Base-by-base conservation (phyloP, 2,888 invertebrate genomes). In the Andrena bicolor region DNA sequence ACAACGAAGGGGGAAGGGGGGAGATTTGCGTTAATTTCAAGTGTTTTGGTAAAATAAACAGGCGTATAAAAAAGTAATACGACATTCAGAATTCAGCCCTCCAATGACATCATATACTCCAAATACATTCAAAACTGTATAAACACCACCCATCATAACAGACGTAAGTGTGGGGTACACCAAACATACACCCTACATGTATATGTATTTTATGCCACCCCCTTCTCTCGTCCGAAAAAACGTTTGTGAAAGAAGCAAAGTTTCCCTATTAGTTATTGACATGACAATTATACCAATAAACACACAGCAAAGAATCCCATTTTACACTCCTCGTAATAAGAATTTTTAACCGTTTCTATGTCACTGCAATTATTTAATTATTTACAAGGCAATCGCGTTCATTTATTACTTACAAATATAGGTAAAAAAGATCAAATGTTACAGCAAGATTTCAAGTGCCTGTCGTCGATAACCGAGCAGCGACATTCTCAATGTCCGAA, bases 381-480 rank as follows among this genome's bases (percentile, higher is more conserved):
- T 90, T 84, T 91, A 91, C 91, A 91, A 87, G 86, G 85, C 89
- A 86, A 86, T 89, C 68, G 79, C 86, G 64, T 86, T 83, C 49
- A 64, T 83, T 80, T 80, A 83, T 82, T 87, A 87, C 86, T 90
- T 89, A 90, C 82, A 87, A 89, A 88, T 85, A 75, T 83, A 84
- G 70, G 87, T 86, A 90, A 83, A 90, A 88, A 88, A 90, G 84
- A 85, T 86, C 83, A 82, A 84, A 80, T 84, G 78, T 88, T 88
- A 87, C 84, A 87, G 80, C 61, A 69, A 84, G 58, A 74, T 83
- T 71, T 64, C 56, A 73, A 76, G 81, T 79, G 83, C 28, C 80
- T 86, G 79, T 80, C 76, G 49, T 82, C 75, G 77, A 82, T 81
- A 80, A 87, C 60, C 73, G 75, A 81, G 79, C 82, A 84, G 76